These are phyloP conservation scores for Mus spicilegus DNA, from an alignment of 2,113 vertebrate genomes.

Conservation along the genomic window DNA sequence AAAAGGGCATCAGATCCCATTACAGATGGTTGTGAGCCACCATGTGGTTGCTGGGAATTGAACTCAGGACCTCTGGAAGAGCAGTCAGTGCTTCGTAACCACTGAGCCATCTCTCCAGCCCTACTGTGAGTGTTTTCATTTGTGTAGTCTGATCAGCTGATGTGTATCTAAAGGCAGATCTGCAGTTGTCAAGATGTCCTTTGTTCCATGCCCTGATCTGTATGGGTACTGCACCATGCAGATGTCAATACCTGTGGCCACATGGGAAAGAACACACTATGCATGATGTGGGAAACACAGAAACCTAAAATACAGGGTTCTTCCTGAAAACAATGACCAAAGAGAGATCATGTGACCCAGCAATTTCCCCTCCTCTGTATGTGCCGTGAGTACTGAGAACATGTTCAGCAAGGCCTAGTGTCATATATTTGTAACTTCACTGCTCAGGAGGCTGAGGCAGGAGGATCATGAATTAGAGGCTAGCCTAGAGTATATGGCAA, in stretches of 20 bases:
- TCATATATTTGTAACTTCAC: neutral
- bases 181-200: neutral
- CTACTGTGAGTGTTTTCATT: neutral
- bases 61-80: too few relatives aligned
- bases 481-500: neutral
- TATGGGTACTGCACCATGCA: neutral
- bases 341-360: neutral
- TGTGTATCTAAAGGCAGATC: accelerated
- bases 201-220: neutral
- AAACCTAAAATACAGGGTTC: neutral
- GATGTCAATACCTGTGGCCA: neutral
- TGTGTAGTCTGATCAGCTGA: neutral
- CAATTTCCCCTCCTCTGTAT: neutral
- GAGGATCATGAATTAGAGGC: neutral
- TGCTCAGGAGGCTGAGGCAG: neutral
- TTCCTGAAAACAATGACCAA: neutral
- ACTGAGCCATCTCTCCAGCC: too few relatives aligned
- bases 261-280: neutral
- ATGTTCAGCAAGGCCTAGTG: neutral
- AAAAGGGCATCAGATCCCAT: too few relatives aligned
- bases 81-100: too few relatives aligned
- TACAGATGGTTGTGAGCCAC: too few relatives aligned
- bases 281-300: neutral
- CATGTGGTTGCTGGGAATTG: too few relatives aligned
- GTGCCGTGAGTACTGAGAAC: neutral